A percentile compares a stretch with the other conserved stretches of the same genome.
These are phyloP conservation scores for Mallotus villosus DNA, from an alignment of 2,797 vertebrate species.

Conservation along the genomic window DNA sequence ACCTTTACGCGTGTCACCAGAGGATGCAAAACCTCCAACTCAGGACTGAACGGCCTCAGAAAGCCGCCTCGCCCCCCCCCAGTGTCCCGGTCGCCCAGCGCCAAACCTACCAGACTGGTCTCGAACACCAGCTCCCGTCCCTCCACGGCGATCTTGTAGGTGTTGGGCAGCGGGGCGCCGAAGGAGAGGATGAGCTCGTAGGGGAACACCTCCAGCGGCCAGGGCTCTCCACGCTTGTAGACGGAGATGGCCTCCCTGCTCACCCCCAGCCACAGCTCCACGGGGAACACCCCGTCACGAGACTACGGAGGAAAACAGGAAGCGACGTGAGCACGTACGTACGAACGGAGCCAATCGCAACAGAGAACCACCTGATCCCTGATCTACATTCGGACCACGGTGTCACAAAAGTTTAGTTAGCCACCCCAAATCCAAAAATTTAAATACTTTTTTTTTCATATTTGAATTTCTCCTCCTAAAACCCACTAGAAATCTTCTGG, in stretches of 20 bases:
- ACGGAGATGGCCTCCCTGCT: conserved; percentile 90
- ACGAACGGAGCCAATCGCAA: not conserved
- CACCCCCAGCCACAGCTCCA: conserved; percentile 92
- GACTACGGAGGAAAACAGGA: conserved; percentile 66
- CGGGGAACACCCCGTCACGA: conserved; percentile 86
- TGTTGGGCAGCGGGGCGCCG: conserved; percentile 87
- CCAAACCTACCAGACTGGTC: conserved; percentile 83
- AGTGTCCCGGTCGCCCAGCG: too few relatives aligned
- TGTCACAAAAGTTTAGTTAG: too few relatives aligned
- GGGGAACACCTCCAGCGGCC: conserved; percentile 89
- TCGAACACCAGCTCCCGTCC: conserved; percentile 91
- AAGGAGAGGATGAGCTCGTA: conserved; percentile 96
- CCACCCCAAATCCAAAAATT: too few relatives aligned
- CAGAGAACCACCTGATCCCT: too few relatives aligned
- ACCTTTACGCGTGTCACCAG: too few relatives aligned
- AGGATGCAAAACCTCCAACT: too few relatives aligned
- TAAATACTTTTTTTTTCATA: too few relatives aligned
- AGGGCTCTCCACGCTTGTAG: conserved; percentile 91
- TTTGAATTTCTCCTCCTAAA: too few relatives aligned
- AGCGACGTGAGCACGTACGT: not conserved
- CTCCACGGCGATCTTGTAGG: conserved; percentile 93
- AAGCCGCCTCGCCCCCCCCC: too few relatives aligned
- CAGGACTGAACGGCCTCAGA: too few relatives aligned
- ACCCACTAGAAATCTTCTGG: too few relatives aligned
- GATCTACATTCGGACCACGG: too few relatives aligned